Base-by-base conservation (phyloP, 2,113 vertebrate genomes). In the Nycticebus coucang region DNA sequence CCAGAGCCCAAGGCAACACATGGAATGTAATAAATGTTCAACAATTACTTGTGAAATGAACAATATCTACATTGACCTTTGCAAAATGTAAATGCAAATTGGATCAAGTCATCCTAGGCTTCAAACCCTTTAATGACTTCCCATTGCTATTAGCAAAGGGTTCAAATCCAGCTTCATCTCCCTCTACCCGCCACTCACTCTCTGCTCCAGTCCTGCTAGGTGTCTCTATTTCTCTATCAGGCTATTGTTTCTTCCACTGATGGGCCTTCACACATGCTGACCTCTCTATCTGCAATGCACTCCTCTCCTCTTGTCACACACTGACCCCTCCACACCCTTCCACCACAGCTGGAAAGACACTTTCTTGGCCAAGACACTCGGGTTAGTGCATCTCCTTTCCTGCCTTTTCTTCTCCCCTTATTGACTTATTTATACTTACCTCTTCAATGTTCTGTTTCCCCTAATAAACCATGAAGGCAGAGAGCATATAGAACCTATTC, bases 31-130 rank as follows among this genome's bases (percentile, higher is more conserved):
- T 57, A 97, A 93, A 77, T 66, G 68, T 62, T 85, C 82, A 72
- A 35, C 74, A 93, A 85, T 85, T 85, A 60, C 45, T n/a, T 78
- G 60, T 90, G 60, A 24, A 89, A 93, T 71, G 41, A 87, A 92
- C 22, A 85, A 37, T 69, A 85, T 78, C 45, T 62, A 14, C 68
- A 88, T 0, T 85, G 77, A 77, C 53, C 82, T 87, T 91, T 83
- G 53, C 72, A 78, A 96, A 77, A 72, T 82, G 30, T 22, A 90
- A 75, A 50, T 88, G 59, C 50, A 92, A 91, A 86, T 30, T 62
- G n/a, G 28, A 72, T 69, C 53, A 57, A 14, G 22, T 91, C 41
- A 85, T 7, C 21, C 19, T 35, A 66, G 71, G 33, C 37, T 78
- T 78, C 33, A 66, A 93, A 60, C 37, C 21, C 22, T 64, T 95